Evolutionary conservation across 2,888 invertebrate genomes (phyloP).

Genomic region (Palloptera scutellata): DNA sequence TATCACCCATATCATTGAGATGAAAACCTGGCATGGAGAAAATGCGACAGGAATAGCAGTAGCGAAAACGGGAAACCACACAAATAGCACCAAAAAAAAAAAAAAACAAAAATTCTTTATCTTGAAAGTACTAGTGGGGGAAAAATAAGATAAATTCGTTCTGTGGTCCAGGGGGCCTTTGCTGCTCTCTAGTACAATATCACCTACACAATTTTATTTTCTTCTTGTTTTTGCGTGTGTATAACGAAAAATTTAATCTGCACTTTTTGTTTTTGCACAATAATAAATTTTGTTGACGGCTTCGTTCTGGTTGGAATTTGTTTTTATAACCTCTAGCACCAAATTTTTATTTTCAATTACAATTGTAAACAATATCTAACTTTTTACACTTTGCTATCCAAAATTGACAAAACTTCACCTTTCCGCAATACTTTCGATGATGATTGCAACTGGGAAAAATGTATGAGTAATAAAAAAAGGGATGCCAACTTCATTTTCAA

Average conservation of each 20-base stretch:
- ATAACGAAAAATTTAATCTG: conserved; percentile 32
- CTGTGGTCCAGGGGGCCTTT: not conserved
- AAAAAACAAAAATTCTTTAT: conserved; percentile 3
- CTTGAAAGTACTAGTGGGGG: not conserved
- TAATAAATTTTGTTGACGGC: conserved; percentile 28
- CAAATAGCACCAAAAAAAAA: not conserved
- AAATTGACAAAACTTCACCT: too few relatives aligned
- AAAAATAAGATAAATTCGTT: not conserved
- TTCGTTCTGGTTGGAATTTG: conserved; percentile 1
- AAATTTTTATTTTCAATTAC: too few relatives aligned
- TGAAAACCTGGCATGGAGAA: conserved; percentile 62
- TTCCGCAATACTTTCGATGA: too few relatives aligned
- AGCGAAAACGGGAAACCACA: conserved; percentile 9
- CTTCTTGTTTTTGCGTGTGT: conserved; percentile 29
- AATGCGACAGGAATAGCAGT: conserved; percentile 10
- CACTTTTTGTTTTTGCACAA: conserved; percentile 3
- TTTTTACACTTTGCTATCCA: too few relatives aligned
- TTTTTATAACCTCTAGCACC: too few relatives aligned
- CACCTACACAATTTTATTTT: not conserved
- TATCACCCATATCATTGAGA: conserved; percentile 66
- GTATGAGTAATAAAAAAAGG: not conserved
- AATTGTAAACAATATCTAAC: too few relatives aligned
- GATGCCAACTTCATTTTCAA: not conserved
- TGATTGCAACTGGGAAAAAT: not conserved
- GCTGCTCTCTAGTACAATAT: not conserved